Evolutionary conservation across 2,888 invertebrate genomes (phyloP), one percentile per base, ranked within the genome.

Genomic region (Oegoconia quadripuncta): DNA sequence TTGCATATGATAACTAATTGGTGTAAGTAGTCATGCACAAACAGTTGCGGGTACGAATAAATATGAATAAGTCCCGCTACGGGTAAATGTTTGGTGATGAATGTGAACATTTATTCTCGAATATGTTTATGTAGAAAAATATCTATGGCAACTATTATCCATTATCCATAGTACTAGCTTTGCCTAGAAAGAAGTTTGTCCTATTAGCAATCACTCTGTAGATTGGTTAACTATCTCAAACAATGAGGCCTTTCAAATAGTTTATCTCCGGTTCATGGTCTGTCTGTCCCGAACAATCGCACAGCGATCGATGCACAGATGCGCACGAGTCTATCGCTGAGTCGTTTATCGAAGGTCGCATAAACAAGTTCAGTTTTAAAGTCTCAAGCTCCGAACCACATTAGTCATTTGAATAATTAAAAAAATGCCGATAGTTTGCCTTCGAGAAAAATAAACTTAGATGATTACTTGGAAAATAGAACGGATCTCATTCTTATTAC

Each of bases 381-480:
- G 47, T 63, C 64, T 41, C 62, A 51, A 51, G 62, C 68, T 67
- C 58, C 51, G 48, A 55, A 58, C 56, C 53, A 54, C 50, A 58
- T 62, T 25, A 3, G 15, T 14, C n/a, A 31, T 14, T 23, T 25
- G n/a, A 13, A 35, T 18, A 5, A 22, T 6, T 16, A 11, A 30
- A 23, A 14, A 18, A 5, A 22, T 15, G 18, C 13, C 9, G 13
- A 20, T 34, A 30, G 17, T 30, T 17, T 5, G 20, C 20, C n/a
- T 14, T 39, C 48, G 49, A 59, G 61, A 67, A 74, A 69, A 72
- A 70, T 60, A 69, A 69, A 66, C 50, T 69, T 70, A 69, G 60
- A 71, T 71, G 70, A 73, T 55, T 67, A 63, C 57, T 62, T 55
- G 61, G 72, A 76, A 76, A 76, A 79, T 74, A 75, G 74, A 82